These are phyloP conservation scores for Anthoscopus minutus DNA, from an alignment of 2,113 vertebrate genomes.

Conservation along the genomic window DNA sequence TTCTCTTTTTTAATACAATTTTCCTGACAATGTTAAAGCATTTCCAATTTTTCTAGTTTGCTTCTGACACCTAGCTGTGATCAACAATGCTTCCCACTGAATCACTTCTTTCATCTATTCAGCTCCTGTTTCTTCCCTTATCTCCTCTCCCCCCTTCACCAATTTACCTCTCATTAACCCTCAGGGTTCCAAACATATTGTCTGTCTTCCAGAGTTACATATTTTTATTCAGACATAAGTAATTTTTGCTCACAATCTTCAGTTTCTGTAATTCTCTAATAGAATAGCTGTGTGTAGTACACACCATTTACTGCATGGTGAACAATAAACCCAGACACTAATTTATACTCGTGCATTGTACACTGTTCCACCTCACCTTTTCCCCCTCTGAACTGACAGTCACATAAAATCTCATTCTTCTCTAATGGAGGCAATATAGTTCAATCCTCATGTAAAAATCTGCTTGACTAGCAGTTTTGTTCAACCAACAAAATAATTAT, in stretches of 20 bases:
- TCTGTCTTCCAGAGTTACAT: conserved; percentile 33
- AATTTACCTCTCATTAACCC: conserved; percentile 72
- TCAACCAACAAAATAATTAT: conserved; percentile 22
- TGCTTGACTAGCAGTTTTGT: neutral
- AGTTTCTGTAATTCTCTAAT: conserved; percentile 52
- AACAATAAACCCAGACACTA: conserved; percentile 51
- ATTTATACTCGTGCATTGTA: conserved; percentile 39
- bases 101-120: conserved; percentile 69
- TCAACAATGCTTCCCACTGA: conserved; percentile 70
- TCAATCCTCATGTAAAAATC: neutral
- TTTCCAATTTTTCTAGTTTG: conserved; percentile 72
- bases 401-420: conserved; percentile 21
- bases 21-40: conserved; percentile 66
- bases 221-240: conserved; percentile 40
- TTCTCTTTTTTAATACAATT: conserved; percentile 55
- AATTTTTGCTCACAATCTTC: conserved; percentile 32
- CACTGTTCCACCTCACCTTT: conserved; percentile 27
- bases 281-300: conserved; percentile 19
- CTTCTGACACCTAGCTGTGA: conserved; percentile 73
- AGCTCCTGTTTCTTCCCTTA: conserved; percentile 62
- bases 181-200: conserved; percentile 55
- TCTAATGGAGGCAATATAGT: neutral
- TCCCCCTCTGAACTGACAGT: neutral
- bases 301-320: neutral
- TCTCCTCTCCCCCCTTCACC: conserved; percentile 55